phyloP scores from a whole-genome alignment of 64 coral and sea anemone genomes.

The Porites lutea region DNA sequence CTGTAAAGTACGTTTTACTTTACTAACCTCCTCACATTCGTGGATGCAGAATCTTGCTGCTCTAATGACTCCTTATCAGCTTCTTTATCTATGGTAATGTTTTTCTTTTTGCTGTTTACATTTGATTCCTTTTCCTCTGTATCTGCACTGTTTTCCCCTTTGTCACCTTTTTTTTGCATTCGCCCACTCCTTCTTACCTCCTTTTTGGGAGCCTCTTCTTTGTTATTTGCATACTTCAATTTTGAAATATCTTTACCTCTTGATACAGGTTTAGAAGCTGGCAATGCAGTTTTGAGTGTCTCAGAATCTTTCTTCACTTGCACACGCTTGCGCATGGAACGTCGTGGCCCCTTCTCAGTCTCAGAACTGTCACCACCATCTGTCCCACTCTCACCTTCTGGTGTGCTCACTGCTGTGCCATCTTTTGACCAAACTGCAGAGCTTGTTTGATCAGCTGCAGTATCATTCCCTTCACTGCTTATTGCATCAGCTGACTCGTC shows the following conservation, averaged over 20 bases:
- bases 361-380: background rate
- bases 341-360: background rate
- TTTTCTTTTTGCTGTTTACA: constrained; percentile 14
- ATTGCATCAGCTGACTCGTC: background rate
- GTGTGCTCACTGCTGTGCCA: background rate
- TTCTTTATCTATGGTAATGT: background rate
- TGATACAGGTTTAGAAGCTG: constrained; percentile 5
- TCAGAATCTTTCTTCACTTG: constrained; percentile 33
- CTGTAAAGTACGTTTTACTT: too few species aligned
- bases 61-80: background rate
- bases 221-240: constrained; percentile 36
- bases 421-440: background rate
- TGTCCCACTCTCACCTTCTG: background rate
- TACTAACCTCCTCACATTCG: constrained; percentile 71
- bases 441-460: background rate
- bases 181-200: constrained; percentile 24
- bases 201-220: constrained; percentile 16
- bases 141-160: constrained; percentile 40
- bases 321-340: constrained; percentile 16
- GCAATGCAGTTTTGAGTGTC: background rate
- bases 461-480: background rate
- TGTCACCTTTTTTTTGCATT: constrained; percentile 24
- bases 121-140: constrained; percentile 21
- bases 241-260: constrained; percentile 50
- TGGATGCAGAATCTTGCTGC: constrained; percentile 21